These are phyloP conservation scores for Elysia chlorotica DNA, from an alignment of 1,140 invertebrate species.

Conservation along the genomic window DNA sequence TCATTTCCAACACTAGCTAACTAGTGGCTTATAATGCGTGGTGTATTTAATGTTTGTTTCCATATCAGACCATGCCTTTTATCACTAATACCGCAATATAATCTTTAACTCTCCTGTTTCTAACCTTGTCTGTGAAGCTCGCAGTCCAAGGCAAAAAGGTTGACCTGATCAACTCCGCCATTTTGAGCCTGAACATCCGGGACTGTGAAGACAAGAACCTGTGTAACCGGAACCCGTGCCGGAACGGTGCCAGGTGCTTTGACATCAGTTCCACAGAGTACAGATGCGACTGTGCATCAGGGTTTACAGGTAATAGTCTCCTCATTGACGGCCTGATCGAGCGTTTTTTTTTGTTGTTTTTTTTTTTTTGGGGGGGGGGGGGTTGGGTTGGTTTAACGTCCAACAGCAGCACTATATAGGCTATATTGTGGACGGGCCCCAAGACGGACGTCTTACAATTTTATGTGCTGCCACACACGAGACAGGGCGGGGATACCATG, in stretches of 20 bases:
- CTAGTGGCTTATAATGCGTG: too few species aligned
- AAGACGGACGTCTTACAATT: not conserved
- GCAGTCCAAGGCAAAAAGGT: constrained; percentile 69
- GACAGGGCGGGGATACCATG: not conserved
- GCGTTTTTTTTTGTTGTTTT: not conserved
- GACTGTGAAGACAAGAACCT: constrained; percentile 69
- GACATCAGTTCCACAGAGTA: constrained; percentile 58
- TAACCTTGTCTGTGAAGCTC: constrained; percentile 64
- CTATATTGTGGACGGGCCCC: not conserved
- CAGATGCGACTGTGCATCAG: constrained; percentile 66
- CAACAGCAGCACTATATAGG: not conserved
- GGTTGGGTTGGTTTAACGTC: not conserved
- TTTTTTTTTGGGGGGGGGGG: not conserved
- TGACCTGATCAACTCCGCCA: constrained; percentile 71
- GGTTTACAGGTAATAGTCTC: constrained; percentile 57
- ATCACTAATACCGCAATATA: not conserved
- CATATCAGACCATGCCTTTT: too few species aligned
- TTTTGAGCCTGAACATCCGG: constrained; percentile 76
- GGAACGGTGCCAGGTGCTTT: constrained; percentile 67
- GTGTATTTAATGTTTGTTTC: too few species aligned
- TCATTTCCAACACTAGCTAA: not conserved
- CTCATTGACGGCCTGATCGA: too few species aligned
- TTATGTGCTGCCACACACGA: not conserved
- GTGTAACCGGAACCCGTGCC: constrained; percentile 68
- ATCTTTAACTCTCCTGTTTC: not conserved